phyloP scores from a whole-genome alignment of 2,888 invertebrate species.

The Drosophila yooni region DNA sequence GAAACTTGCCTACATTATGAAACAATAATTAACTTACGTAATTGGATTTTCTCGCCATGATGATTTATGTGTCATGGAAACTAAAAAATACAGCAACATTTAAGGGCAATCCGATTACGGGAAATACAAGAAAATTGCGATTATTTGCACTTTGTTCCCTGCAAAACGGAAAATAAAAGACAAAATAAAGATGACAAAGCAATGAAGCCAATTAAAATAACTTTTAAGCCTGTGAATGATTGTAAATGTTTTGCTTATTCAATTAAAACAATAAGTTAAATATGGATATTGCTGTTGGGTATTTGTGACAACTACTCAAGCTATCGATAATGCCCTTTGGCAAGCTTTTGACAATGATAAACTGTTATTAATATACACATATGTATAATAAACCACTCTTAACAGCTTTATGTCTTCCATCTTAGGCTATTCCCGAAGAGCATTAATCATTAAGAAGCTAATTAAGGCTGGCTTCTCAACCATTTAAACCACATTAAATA shows the following conservation, averaged over 20 bases:
- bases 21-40: constrained; percentile 50
- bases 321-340: background rate
- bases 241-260: background rate
- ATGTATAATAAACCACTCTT: background rate
- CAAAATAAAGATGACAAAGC: background rate
- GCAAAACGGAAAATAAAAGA: background rate
- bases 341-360: background rate
- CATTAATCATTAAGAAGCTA: background rate
- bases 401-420: background rate
- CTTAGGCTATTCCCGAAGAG: background rate
- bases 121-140: background rate
- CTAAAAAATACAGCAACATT: background rate
- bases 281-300: background rate
- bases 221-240: too few relatives aligned
- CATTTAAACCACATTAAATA: constrained; percentile 7
- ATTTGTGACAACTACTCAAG: background rate
- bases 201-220: background rate
- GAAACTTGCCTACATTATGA: constrained; percentile 9
- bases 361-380: background rate
- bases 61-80: constrained; percentile 3
- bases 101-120: background rate
- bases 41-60: constrained; percentile 24
- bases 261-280: background rate
- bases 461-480: constrained; percentile 17
- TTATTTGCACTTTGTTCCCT: background rate